Base-by-base conservation (phyloP, 2,888 invertebrate genomes). In the Pandemis cinnamomeana region DNA sequence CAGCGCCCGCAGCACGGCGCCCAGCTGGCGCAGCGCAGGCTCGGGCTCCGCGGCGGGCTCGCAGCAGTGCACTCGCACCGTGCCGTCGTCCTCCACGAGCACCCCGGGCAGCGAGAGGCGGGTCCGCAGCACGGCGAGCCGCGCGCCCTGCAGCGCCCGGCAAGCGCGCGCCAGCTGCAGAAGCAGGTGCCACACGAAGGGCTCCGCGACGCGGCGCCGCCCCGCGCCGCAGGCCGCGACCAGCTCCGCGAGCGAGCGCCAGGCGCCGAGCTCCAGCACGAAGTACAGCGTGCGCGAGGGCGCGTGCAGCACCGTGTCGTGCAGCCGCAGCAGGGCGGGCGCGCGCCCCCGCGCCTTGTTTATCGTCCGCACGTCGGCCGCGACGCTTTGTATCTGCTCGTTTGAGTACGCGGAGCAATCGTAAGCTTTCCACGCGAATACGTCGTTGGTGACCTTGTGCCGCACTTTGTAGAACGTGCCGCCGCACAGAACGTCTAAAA, bases 381-480 rank as follows among this genome's bases (percentile, higher is more conserved):
- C 87, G 78, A 93, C 87, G 81, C 88, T 90, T 84, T 91, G 88
- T 87, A 94, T 88, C 85, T 92, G 90, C 83, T 90, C 87, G 82
- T 89, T 87, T 73, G 90, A 87, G 83, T 88, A 91, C 80, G 87
- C 84, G 77, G 89, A 89, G 80, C 93, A 94, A 83, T 94, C 86
- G 87, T 87, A 91, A 78, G 94, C 94, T 86, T 91, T 93, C 94
- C 94, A 94, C 81, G 92, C 90, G 84, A 91, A 93, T 86, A 93
- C 89, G 82, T 91, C 90, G 85, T 91, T 90, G 78, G 91, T 93
- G 90, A 91, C 91, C 91, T 94, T 94, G 91, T 94, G 93, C 81
- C 88, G 88, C 81, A 94, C 94, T 91, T 94, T 94, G 80, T 94
- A 94, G 88, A 93, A 91, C 81, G 93, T 91, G 79, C 93, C 93